Evolutionary conservation across 2,113 vertebrate genomes (phyloP), one percentile per base, ranked within the genome.

Genomic region (Ctenodactylus gundi): DNA sequence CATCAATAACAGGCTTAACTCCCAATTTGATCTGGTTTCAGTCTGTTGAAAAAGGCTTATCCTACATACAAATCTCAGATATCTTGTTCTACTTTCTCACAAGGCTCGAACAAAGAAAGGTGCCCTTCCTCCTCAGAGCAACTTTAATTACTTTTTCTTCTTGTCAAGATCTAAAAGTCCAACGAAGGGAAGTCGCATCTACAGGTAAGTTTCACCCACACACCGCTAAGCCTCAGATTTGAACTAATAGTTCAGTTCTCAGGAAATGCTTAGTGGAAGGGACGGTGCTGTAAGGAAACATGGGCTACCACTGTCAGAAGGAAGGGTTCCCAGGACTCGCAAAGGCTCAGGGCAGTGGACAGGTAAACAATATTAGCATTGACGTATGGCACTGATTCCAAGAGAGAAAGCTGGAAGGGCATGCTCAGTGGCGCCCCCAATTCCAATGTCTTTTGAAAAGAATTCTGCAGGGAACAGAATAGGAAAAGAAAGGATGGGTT

Each of bases 1-100:
- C 27, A 78, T 67, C 20, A 46, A 5, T 86, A 25, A 55, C 64
- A 76, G 36, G 27, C 11, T 20, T 72, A 10, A 8, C 10, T 85
- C 49, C 44, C 85, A 80, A 31, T 68, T 17, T 78, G 41, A 64
- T n/a, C 78, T 83, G 58, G 29, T 67, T 96, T 89, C n/a, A 39
- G 13, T 6, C 17, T 76, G 94, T 85, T 39, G 5, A 44, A 93
- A 89, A 95, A 68, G 7, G 6, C 1, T 44, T 72, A 65, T 11
- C 2, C 31, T 31, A 58, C 13, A 21, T 44, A 13, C 31, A 6
- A 85, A 34, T 84, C 27, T 78, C 46, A 25, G 18, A 2, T 2
- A 57, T 78, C 49, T 76, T 46, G 31, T 18, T 20, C 17, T 94
- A 0, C 15, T 90, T 85, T 70, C 51, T 4, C 29, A 39, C 7